phyloP scores from a whole-genome alignment of 2,888 invertebrate species.

The Hirtodrosophila alboralis region DNA sequence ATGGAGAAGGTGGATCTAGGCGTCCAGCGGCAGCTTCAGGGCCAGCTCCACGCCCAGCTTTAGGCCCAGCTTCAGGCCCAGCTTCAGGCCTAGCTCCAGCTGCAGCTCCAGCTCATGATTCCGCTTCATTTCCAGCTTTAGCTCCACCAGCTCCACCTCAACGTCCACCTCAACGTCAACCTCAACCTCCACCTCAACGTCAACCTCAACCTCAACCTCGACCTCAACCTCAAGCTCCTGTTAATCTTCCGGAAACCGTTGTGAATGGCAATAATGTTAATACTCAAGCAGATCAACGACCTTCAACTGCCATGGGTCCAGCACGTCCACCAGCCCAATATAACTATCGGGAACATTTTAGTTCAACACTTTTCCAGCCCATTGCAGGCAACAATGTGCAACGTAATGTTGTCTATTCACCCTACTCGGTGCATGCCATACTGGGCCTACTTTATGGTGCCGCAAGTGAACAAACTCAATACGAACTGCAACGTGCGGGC shows the following conservation, averaged over 20 bases:
- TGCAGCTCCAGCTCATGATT: neutral
- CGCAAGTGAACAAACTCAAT: constrained; percentile 85
- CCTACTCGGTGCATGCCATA: constrained; percentile 88
- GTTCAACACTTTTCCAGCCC: constrained; percentile 58
- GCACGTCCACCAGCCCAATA: constrained; percentile 36
- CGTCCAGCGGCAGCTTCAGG: neutral
- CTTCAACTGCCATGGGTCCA: constrained; percentile 8
- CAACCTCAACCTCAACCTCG: no score
- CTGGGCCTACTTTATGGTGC: constrained; percentile 90
- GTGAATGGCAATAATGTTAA: neutral
- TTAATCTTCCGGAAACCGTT: no score
- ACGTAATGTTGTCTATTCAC: constrained; percentile 76
- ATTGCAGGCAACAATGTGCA: constrained; percentile 37
- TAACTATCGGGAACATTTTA: constrained; percentile 62
- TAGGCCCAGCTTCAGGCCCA: neutral
- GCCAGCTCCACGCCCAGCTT: neutral
- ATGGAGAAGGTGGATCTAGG: neutral
- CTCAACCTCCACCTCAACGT: no score
- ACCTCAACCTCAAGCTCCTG: no score
- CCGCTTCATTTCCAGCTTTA: no score
- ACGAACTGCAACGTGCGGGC: constrained; percentile 61
- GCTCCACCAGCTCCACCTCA: neutral
- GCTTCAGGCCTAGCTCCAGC: constrained; percentile 1
- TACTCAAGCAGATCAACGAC: neutral
- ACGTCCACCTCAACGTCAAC: no score